Conservation (phyloP, 1,140 invertebrate species). For the Pachyrhynchus sulphureomaculatus region DNA sequence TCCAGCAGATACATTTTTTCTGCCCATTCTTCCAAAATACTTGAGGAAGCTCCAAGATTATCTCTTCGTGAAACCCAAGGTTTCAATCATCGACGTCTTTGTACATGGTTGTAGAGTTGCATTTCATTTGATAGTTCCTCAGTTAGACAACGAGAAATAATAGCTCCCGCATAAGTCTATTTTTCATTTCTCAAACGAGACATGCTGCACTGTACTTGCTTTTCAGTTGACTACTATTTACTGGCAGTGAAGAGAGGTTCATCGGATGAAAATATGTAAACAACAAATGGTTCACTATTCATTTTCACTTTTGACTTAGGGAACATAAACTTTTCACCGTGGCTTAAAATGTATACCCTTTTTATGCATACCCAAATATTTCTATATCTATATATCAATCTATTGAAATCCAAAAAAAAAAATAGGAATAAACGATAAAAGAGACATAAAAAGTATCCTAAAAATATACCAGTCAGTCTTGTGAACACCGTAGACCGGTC, state of each 20-base stretch:
- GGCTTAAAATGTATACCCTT: too few species aligned
- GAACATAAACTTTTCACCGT: too few species aligned
- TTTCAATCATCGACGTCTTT: not conserved
- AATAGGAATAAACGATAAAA: too few species aligned
- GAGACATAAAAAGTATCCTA: too few species aligned
- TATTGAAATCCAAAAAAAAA: too few species aligned
- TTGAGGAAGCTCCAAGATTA: constrained; percentile 20
- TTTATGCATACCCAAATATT: too few species aligned
- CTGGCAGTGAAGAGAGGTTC: not conserved
- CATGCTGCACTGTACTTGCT: not conserved
- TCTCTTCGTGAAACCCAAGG: constrained; percentile 4
- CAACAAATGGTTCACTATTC: not conserved
- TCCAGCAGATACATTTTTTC: constrained; percentile 3
- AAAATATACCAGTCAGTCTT: too few species aligned
- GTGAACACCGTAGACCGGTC: too few species aligned
- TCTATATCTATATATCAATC: too few species aligned
- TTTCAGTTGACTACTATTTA: not conserved
- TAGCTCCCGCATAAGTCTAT: not conserved
- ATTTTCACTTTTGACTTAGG: too few species aligned
- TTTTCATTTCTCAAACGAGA: constrained; percentile 4
- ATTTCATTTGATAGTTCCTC: not conserved
- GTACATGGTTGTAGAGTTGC: not conserved
- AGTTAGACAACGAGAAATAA: not conserved
- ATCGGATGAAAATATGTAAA: constrained; percentile 15
- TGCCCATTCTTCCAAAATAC: not conserved